These are phyloP conservation scores for Larimichthys polyactis DNA, from an alignment of 2,113 vertebrate genomes.

Conservation along the genomic window DNA sequence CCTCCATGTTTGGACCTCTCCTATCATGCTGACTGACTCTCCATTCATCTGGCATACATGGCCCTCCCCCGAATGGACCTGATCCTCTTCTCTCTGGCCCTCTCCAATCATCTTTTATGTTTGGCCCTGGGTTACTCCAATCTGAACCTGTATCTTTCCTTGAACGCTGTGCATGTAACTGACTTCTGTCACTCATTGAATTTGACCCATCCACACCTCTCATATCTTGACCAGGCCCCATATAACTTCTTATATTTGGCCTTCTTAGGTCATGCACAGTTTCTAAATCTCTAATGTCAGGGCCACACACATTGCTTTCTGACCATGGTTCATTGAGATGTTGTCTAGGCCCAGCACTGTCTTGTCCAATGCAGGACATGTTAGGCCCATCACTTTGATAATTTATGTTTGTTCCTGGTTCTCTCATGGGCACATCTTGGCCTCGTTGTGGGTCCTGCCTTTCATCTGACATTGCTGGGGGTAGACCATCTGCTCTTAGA, in stretches of 20 bases:
- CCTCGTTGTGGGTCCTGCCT: constrained; percentile 8
- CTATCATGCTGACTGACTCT: constrained; percentile 31
- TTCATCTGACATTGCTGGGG: constrained; percentile 1
- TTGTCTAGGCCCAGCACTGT: neutral
- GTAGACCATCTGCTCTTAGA: neutral
- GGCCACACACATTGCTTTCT: neutral
- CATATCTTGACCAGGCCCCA: neutral
- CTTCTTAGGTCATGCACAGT: constrained; percentile 5
- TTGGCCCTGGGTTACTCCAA: constrained; percentile 17
- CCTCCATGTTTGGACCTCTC: constrained; percentile 27
- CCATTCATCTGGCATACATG: constrained; percentile 44
- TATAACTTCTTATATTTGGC: constrained; percentile 12
- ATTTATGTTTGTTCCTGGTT: constrained; percentile 12
- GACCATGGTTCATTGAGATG: neutral
- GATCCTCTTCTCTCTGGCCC: constrained; percentile 12
- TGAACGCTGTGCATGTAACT: neutral
- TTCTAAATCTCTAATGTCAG: constrained; percentile 22
- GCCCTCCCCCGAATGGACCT: constrained; percentile 27
- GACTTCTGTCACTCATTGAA: neutral
- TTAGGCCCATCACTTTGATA: constrained; percentile 8
- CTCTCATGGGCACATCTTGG: neutral
- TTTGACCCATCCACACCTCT: neutral
- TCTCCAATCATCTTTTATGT: constrained; percentile 38
- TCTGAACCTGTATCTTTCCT: neutral
- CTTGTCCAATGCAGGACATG: neutral